Evolutionary conservation across 2,113 vertebrate species (phyloP), one percentile per base, ranked within the genome.

Genomic region (Excalfactoria chinensis): DNA sequence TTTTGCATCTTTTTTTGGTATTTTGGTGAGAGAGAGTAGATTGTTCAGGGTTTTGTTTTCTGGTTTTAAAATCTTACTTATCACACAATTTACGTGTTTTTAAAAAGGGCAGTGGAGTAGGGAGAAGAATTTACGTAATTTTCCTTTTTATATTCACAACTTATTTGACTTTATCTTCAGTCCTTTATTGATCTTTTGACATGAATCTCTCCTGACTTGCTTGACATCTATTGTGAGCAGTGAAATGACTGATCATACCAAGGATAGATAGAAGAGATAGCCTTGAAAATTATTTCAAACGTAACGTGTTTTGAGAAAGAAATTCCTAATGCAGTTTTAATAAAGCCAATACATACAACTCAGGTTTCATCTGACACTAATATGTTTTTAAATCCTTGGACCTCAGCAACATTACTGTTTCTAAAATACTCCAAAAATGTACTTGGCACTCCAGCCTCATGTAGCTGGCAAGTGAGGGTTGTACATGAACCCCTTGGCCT

Each of bases 401-500:
- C 37, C 4, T 92, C 40, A 84, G 87, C 41, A 64, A 74, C 48
- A 58, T 12, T 49, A 80, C 60, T 80, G 68, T 56, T 40, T 75
- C 60, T 92, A 92, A 87, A 56, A 32, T 30, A 84, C 32, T 89
- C 75, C 22, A 71, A 60, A 96, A 96, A 85, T 44, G 7, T 75
- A 72, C 78, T 93, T 96, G 44, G 82, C 58, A 63, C 20, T 72
- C 16, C 21, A 11, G 86, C 41, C 48, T 78, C 11, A 1, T 82
- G n/a, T 75, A 90, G 56, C 11, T 89, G 58, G 71, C 95, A 86
- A 35, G 30, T 51, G 21, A 2, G 32, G 72, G 30, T 12, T 51
- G 40, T 70, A 48, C 55, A 80, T 4, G 48, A 69, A 92, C n/a
- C 59, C 40, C 22, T 51, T 75, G 72, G 67, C 49, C 85, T 88